A percentile compares a stretch with the other conserved stretches of the same genome.
These are phyloP conservation scores for Trichogramma evanescens DNA, from an alignment of 2,888 invertebrate species.

Conservation along the genomic window DNA sequence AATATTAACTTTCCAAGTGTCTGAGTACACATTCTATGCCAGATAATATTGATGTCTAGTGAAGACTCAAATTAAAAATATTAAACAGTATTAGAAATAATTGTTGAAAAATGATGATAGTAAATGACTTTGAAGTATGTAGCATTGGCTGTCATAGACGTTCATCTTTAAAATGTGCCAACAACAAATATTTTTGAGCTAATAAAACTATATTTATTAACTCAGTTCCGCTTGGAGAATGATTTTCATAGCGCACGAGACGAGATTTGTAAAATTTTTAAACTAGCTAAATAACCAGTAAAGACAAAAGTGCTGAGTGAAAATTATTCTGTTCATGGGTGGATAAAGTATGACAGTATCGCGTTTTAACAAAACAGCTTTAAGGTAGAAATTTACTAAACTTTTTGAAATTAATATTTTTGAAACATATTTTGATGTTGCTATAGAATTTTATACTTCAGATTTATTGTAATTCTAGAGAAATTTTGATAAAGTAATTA, in stretches of 20 bases:
- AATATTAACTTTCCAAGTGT: constrained; percentile 19
- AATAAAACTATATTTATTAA: constrained; percentile 18
- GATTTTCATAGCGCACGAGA: constrained; percentile 13
- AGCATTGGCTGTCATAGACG: constrained; percentile 17
- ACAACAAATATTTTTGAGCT: constrained; percentile 18
- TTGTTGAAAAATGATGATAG: constrained; percentile 17
- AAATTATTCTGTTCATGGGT: constrained; percentile 9
- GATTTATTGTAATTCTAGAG: constrained; percentile 8
- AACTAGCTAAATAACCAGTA: not conserved
- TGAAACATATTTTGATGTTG: constrained; percentile 12
- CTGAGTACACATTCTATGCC: constrained; percentile 20
- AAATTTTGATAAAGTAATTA: constrained; percentile 2
- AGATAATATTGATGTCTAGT: constrained; percentile 21
- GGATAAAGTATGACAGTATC: constrained; percentile 16
- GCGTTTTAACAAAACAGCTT: constrained; percentile 19
- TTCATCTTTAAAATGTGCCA: constrained; percentile 23
- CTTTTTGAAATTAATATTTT: constrained; percentile 17
- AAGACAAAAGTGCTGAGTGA: constrained; percentile 8
- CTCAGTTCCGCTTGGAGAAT: constrained; percentile 14
- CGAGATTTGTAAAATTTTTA: constrained; percentile 8
- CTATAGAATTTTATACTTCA: constrained; percentile 14
- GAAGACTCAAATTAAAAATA: constrained; percentile 17
- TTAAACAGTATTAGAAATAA: constrained; percentile 22
- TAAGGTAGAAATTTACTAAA: constrained; percentile 8
- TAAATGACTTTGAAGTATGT: constrained; percentile 15